These are phyloP conservation scores for Falcunculus frontatus DNA, from an alignment of 2,113 vertebrate genomes.

Conservation along the genomic window DNA sequence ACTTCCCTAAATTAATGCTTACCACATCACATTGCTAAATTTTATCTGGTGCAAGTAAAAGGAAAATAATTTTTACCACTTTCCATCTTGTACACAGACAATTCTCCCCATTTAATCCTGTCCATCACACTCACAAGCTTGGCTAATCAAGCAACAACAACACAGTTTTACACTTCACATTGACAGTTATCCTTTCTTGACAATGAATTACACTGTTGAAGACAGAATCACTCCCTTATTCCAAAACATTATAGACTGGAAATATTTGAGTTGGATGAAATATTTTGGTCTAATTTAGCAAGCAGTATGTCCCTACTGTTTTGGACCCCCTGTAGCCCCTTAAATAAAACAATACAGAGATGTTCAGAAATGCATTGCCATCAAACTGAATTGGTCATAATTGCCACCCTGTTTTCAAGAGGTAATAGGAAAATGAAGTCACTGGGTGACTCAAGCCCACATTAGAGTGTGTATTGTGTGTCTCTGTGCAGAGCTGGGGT, in stretches of 20 bases:
- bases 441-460: background rate
- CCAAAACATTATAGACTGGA: constrained; percentile 50
- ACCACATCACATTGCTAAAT: background rate
- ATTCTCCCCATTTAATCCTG: background rate
- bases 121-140: background rate
- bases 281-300: background rate
- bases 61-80: background rate
- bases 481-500: no score
- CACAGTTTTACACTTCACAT: background rate
- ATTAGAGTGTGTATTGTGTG: background rate
- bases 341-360: background rate
- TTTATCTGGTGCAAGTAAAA: background rate
- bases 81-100: background rate
- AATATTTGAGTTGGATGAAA: constrained; percentile 50
- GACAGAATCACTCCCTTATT: background rate
- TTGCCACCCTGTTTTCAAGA: background rate
- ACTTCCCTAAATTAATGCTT: background rate
- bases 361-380: background rate
- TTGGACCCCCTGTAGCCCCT: background rate
- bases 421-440: background rate
- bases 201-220: background rate
- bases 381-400: background rate
- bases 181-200: background rate
- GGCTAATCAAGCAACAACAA: background rate
- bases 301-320: background rate